Evolutionary conservation across 2,888 invertebrate genomes (phyloP).

Genomic region (Callinectes sapidus): DNA sequence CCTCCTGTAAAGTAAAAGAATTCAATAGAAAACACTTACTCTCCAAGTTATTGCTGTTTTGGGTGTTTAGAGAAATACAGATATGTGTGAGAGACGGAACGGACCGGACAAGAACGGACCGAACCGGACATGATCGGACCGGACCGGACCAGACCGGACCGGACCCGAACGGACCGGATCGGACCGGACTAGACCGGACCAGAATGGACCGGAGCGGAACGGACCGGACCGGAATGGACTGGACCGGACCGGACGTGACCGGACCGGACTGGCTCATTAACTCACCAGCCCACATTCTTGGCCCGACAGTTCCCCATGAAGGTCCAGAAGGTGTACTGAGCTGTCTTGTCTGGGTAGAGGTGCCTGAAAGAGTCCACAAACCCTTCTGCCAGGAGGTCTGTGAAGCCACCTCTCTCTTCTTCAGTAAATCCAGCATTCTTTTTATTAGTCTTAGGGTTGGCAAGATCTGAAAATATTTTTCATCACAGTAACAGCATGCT

Average conservation of each 20-base stretch:
- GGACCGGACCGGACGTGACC: too few relatives aligned
- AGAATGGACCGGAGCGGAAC: too few relatives aligned
- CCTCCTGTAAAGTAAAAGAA: constrained; percentile 82
- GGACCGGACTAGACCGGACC: too few relatives aligned
- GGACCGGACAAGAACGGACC: too few relatives aligned
- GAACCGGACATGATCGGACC: too few relatives aligned
- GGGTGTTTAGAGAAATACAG: too few relatives aligned
- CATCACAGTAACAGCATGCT: not conserved
- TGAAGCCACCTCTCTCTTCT: constrained; percentile 94
- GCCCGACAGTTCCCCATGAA: constrained; percentile 91
- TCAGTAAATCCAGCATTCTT: constrained; percentile 96
- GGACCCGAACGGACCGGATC: too few relatives aligned
- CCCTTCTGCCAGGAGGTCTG: constrained; percentile 83
- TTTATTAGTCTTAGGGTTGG: constrained; percentile 94
- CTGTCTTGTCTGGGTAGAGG: constrained; percentile 88
- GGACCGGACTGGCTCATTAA: too few relatives aligned
- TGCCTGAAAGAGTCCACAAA: constrained; percentile 92
- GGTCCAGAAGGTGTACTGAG: constrained; percentile 96
- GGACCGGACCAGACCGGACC: too few relatives aligned
- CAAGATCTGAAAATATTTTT: constrained; percentile 82
- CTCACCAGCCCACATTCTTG: constrained; percentile 96
- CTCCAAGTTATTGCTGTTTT: too few relatives aligned
- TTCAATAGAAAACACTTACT: not conserved
- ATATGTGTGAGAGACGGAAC: too few relatives aligned
- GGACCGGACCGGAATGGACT: too few relatives aligned